Percentiles rank a stretch among this genome's conserved stretches.
phyloP scores from a whole-genome alignment of 1,140 invertebrate species.

The Hyposmocoma kahamanoa region DNA sequence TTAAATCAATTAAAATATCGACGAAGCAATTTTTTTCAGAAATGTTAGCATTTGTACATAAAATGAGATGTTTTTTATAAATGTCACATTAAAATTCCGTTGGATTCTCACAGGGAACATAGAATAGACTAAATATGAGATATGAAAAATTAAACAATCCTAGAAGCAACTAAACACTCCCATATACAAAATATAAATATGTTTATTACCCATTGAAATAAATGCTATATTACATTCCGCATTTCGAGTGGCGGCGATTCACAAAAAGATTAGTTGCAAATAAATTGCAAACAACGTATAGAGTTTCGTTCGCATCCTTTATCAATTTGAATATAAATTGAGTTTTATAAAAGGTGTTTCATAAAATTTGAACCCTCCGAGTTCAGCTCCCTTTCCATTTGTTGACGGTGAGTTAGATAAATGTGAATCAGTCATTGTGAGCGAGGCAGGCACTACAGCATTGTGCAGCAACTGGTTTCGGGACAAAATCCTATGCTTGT shows the following conservation, averaged over 20 bases:
- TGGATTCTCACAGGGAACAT: too few relatives aligned
- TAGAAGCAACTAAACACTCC: too few relatives aligned
- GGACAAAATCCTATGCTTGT: too few relatives aligned
- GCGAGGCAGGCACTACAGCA: conserved; percentile 9
- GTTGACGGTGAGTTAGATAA: conserved; percentile 26
- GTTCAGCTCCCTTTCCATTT: conserved; percentile 18
- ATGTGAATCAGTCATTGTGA: conserved; percentile 22
- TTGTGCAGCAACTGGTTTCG: conserved; percentile 11
- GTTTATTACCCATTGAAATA: neutral
- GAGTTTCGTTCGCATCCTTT: conserved; percentile 15
- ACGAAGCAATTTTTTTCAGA: too few relatives aligned
- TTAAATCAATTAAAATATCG: too few relatives aligned
- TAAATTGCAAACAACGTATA: conserved; percentile 32
- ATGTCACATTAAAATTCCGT: too few relatives aligned
- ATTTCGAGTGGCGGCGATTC: too few relatives aligned
- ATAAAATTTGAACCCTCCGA: conserved; percentile 5
- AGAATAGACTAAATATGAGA: too few relatives aligned
- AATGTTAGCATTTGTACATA: too few relatives aligned
- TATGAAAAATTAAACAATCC: too few relatives aligned
- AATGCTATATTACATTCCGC: too few relatives aligned
- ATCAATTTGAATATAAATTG: conserved; percentile 8
- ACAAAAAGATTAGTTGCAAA: conserved; percentile 39
- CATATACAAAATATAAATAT: neutral
- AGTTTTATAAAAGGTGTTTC: neutral
- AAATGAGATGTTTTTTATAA: too few relatives aligned